Percentiles rank a stretch among this genome's conserved stretches.
These are phyloP conservation scores for Struthio camelus DNA, from an alignment of 2,113 vertebrate species.

Conservation along the genomic window DNA sequence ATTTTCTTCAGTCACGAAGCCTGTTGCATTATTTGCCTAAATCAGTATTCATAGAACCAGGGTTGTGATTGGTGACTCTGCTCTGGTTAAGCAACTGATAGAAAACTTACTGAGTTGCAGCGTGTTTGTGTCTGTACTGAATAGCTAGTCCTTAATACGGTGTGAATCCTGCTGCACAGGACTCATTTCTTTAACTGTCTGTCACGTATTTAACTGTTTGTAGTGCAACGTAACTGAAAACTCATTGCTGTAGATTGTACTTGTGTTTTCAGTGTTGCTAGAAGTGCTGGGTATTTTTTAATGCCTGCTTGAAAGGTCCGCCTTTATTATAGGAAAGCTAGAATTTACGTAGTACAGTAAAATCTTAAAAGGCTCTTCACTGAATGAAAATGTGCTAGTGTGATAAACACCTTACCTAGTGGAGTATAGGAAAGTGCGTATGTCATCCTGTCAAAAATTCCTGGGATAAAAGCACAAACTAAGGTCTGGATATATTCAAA, in stretches of 20 bases:
- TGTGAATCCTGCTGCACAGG: neutral
- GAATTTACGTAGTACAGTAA: neutral
- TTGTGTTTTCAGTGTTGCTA: neutral
- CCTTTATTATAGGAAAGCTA: neutral
- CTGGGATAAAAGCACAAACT: neutral
- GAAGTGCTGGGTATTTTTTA: neutral
- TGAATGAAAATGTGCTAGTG: neutral
- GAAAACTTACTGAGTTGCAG: neutral
- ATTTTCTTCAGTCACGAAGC: conserved; percentile 31
- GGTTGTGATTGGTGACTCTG: conserved; percentile 21
- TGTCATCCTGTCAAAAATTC: neutral
- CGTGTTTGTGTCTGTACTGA: neutral
- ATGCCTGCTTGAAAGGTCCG: neutral
- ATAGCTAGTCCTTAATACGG: conserved; percentile 9
- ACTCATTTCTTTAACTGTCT: neutral
- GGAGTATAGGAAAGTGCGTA: neutral
- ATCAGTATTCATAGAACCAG: conserved; percentile 57
- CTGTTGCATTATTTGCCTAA: conserved; percentile 46
- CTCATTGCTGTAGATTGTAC: neutral
- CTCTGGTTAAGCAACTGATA: conserved; percentile 41
- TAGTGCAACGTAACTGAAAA: neutral
- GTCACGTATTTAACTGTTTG: neutral
- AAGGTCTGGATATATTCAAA: neutral
- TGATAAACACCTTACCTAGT: neutral
- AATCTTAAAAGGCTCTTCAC: neutral